These are phyloP conservation scores for Rhopalosiphum padi DNA, from an alignment of 1,140 invertebrate species.

Conservation along the genomic window DNA sequence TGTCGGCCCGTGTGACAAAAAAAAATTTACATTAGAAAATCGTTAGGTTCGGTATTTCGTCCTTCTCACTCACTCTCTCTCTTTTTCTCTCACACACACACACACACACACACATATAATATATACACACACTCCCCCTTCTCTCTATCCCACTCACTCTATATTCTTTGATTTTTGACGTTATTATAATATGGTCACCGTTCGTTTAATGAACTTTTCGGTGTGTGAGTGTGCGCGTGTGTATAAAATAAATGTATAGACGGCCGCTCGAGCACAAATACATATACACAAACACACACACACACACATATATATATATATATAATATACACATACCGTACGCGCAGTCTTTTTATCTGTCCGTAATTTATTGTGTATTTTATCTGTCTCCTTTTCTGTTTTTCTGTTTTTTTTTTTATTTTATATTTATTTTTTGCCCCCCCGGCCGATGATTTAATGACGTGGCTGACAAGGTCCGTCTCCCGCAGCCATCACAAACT, in stretches of 20 bases:
- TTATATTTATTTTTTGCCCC: not conserved
- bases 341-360: constrained; percentile 35
- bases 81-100: not conserved
- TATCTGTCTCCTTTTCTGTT: constrained; percentile 26
- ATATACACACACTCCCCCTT: not conserved
- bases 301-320: not conserved
- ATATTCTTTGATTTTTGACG: not conserved
- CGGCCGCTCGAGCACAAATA: not conserved
- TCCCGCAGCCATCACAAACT: constrained; percentile 43
- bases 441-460: constrained; percentile 47
- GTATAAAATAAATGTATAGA: not conserved
- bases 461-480: constrained; percentile 48
- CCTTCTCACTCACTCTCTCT: not conserved
- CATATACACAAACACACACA: not conserved
- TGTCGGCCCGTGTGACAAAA: constrained; percentile 24
- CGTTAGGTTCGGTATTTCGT: constrained; percentile 33
- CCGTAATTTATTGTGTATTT: constrained; percentile 48
- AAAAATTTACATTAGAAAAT: constrained; percentile 46
- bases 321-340: not conserved
- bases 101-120: accelerated
- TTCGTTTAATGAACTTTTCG: constrained; percentile 45
- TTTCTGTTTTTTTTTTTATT: not conserved
- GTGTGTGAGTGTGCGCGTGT: not conserved
- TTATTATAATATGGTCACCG: constrained; percentile 23
- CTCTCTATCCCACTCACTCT: not conserved